These are phyloP conservation scores for Irena cyanogastra DNA, from an alignment of 2,113 vertebrate genomes.

Conservation along the genomic window DNA sequence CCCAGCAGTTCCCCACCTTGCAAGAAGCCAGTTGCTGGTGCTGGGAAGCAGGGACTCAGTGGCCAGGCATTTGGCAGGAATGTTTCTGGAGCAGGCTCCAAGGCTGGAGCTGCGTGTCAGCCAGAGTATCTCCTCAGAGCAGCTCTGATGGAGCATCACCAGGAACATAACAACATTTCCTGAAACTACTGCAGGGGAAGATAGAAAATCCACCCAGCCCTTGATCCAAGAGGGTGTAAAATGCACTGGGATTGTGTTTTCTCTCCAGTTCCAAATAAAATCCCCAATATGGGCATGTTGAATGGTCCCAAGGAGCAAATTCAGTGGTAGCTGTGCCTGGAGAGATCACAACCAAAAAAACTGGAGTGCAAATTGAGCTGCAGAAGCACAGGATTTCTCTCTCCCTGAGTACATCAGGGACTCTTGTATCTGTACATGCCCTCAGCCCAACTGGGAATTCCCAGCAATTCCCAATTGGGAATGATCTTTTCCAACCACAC, in stretches of 20 bases:
- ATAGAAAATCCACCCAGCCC: neutral
- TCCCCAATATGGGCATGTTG: neutral
- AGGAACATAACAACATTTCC: neutral
- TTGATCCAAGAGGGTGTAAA: neutral
- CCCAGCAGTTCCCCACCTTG: neutral
- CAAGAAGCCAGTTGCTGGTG: neutral
- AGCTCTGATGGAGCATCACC: neutral
- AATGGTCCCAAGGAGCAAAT: neutral
- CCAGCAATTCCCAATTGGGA: too few relatives aligned
- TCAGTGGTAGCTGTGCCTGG: neutral
- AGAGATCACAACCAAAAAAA: neutral
- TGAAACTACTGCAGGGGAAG: neutral
- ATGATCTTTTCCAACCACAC: neutral
- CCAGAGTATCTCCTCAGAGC: neutral
- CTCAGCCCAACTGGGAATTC: neutral
- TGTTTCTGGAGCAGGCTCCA: neutral
- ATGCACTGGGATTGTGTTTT: neutral
- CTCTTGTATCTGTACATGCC: neutral
- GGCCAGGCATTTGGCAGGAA: conserved; percentile 6
- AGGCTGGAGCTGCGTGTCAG: neutral
- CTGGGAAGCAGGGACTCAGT: neutral
- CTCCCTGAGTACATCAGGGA: neutral
- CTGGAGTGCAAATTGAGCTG: neutral
- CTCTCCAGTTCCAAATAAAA: neutral
- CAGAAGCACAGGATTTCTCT: neutral